Conservation (phyloP, 1,140 invertebrate genomes). For the Hestina assimilis region DNA sequence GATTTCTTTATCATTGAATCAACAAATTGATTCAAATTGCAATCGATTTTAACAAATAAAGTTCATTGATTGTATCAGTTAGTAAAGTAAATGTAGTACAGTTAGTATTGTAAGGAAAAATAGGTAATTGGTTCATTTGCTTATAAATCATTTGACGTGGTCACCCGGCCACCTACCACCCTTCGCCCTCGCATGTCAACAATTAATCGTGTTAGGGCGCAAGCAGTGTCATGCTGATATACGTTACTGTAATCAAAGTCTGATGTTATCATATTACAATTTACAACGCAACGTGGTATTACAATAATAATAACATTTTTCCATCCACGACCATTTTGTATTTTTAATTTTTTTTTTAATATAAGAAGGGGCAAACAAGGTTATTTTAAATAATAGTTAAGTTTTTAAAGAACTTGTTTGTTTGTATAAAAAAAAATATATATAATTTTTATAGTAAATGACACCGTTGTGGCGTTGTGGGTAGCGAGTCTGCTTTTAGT, state of each 20-base stretch:
- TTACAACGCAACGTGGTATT: too few species aligned
- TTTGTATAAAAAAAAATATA: too few species aligned
- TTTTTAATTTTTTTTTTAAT: too few species aligned
- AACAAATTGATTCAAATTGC: background rate
- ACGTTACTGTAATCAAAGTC: constrained; percentile 32
- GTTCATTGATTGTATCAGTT: constrained; percentile 16
- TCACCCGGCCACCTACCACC: constrained; percentile 6
- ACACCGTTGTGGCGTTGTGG: too few species aligned
- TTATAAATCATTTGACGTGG: constrained; percentile 39
- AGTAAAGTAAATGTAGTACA: constrained; percentile 15
- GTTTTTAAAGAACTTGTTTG: too few species aligned
- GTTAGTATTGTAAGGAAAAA: constrained; percentile 26
- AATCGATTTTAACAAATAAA: constrained; percentile 12
- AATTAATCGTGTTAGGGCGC: constrained; percentile 34
- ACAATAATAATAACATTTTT: too few species aligned
- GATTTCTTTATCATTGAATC: background rate
- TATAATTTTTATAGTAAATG: too few species aligned
- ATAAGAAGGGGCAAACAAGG: too few species aligned
- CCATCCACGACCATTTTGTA: too few species aligned
- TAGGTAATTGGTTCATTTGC: constrained; percentile 33
- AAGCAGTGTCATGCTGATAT: constrained; percentile 30
- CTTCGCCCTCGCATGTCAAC: constrained; percentile 28
- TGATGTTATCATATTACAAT: constrained; percentile 32
- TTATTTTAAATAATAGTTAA: too few species aligned
- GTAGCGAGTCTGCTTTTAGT: too few species aligned